phyloP scores from a whole-genome alignment of 2,888 invertebrate species.

The Villa cingulata region DNA sequence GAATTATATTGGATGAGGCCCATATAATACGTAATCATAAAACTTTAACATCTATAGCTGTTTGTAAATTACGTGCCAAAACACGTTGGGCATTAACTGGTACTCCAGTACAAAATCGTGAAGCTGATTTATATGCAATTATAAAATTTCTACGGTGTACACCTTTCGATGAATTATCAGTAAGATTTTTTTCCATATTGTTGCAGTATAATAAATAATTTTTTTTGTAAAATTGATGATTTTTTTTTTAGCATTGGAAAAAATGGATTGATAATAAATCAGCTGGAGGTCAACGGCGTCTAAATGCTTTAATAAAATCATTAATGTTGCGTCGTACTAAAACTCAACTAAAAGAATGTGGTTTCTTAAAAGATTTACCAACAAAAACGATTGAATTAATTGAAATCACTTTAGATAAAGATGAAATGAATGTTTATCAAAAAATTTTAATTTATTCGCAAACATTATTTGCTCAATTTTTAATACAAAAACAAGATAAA shows the following conservation, averaged over 20 bases:
- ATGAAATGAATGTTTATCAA: slow-evolving; percentile 67
- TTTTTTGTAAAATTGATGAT: neutral
- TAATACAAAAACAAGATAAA: slow-evolving; percentile 59
- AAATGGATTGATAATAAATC: slow-evolving; percentile 80
- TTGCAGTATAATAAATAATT: slow-evolving; percentile 3
- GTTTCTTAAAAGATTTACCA: slow-evolving; percentile 49
- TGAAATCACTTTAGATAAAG: slow-evolving; percentile 48
- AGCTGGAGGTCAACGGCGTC: slow-evolving; percentile 59
- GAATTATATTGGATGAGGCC: slow-evolving; percentile 87
- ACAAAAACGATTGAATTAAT: slow-evolving; percentile 42
- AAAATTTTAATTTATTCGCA: slow-evolving; percentile 57
- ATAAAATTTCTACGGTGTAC: slow-evolving; percentile 71
- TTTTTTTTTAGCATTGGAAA: slow-evolving; percentile 60
- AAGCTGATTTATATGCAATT: slow-evolving; percentile 65
- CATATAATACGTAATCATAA: slow-evolving; percentile 85
- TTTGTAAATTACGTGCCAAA: slow-evolving; percentile 38
- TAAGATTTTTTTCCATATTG: slow-evolving; percentile 30
- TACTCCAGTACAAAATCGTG: slow-evolving; percentile 90
- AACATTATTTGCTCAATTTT: slow-evolving; percentile 60
- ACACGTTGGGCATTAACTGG: slow-evolving; percentile 81
- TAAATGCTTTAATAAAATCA: slow-evolving; percentile 73
- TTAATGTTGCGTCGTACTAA: slow-evolving; percentile 83
- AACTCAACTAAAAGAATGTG: slow-evolving; percentile 52
- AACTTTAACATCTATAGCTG: slow-evolving; percentile 56
- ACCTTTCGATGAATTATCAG: slow-evolving; percentile 75